These are phyloP conservation scores for Bufo bufo DNA, from an alignment of 2,113 vertebrate genomes.

Conservation along the genomic window DNA sequence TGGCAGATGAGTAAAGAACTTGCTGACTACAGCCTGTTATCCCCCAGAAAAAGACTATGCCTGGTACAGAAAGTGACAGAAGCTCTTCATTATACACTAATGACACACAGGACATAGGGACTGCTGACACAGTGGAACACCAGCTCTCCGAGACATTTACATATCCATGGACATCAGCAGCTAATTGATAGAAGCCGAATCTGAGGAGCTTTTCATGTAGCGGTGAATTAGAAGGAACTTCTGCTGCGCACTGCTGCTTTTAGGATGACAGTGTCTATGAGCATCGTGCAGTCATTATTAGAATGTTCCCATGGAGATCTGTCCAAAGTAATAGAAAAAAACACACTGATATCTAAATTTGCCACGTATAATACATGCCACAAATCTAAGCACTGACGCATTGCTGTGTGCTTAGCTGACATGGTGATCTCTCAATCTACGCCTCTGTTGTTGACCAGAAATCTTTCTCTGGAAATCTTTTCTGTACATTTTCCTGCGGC, in stretches of 20 bases:
- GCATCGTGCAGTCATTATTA: constrained; percentile 62
- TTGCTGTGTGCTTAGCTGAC: neutral
- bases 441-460: neutral
- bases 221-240: constrained; percentile 56
- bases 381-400: neutral
- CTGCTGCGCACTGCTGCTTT: constrained; percentile 62
- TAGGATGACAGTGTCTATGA: constrained; percentile 67
- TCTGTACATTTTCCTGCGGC: too few species aligned
- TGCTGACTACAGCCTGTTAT: constrained; percentile 25
- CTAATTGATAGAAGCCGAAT: neutral
- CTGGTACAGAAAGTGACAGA: constrained; percentile 25
- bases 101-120: constrained; percentile 7
- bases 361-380: neutral
- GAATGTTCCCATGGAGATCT: constrained; percentile 5
- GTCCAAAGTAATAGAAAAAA: neutral
- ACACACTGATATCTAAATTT: neutral
- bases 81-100: constrained; percentile 18
- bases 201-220: constrained; percentile 55
- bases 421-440: neutral
- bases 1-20: neutral
- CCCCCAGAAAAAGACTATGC: neutral
- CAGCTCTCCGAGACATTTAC: neutral
- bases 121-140: constrained; percentile 10
- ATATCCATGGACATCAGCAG: neutral
- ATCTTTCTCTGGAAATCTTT: neutral